Conservation (phyloP, 2,797 vertebrate genomes). For the Paratrypauchen microcephalus region DNA sequence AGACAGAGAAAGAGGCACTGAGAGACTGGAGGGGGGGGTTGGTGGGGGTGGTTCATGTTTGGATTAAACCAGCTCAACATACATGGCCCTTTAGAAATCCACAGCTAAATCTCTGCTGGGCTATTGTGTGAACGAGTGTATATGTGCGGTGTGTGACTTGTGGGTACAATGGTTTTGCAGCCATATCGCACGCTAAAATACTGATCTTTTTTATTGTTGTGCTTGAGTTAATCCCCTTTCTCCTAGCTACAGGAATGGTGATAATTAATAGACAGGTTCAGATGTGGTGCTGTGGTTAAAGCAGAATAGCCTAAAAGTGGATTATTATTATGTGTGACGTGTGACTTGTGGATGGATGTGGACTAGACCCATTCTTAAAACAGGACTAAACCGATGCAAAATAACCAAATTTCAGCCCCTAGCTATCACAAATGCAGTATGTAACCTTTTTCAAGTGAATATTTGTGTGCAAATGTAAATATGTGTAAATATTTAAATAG, state of each 20-base stretch:
- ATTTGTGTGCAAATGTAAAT: too few species aligned
- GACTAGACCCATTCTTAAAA: too few species aligned
- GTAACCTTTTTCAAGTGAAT: neutral
- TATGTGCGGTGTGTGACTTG: conserved; percentile 35
- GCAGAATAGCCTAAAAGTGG: too few species aligned
- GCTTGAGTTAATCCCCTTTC: conserved; percentile 32
- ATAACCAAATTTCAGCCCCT: neutral
- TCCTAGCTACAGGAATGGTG: conserved; percentile 5
- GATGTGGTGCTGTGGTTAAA: too few species aligned
- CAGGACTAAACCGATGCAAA: too few species aligned
- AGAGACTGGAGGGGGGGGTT: conserved; percentile 9
- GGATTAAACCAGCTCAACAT: conserved; percentile 65
- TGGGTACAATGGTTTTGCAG: conserved; percentile 10
- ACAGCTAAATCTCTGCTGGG: conserved; percentile 58
- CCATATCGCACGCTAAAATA: conserved; percentile 12
- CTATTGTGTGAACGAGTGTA: conserved; percentile 44
- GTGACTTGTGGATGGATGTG: too few species aligned
- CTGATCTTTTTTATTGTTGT: conserved; percentile 9
- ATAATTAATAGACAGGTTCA: neutral
- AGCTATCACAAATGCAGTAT: neutral
- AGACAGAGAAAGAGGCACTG: too few species aligned
- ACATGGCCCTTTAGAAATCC: conserved; percentile 61
- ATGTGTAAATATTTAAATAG: neutral
- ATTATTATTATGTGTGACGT: too few species aligned
- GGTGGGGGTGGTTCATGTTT: conserved; percentile 62